Conservation (phyloP, 2,113 vertebrate species). For the Empidonax alnorum region DNA sequence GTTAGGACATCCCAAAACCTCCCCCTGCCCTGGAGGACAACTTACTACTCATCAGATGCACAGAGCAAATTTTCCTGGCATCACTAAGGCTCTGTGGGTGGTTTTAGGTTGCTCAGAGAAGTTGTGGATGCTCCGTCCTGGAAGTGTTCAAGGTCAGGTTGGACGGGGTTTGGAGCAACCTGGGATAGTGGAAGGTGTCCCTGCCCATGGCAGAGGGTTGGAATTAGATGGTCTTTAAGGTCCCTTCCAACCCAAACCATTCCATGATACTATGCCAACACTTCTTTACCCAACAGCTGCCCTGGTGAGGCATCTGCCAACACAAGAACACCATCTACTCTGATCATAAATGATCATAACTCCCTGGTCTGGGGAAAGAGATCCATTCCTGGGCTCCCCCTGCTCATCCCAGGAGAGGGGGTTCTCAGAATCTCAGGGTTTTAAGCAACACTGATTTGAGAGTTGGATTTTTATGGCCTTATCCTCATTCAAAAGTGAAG, state of each 20-base stretch:
- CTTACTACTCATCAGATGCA: background rate
- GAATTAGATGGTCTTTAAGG: background rate
- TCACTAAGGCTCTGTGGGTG: background rate
- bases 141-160: background rate
- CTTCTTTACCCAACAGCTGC: background rate
- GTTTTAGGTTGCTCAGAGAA: background rate
- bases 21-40: background rate
- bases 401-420: background rate
- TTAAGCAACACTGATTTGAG: background rate
- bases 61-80: background rate
- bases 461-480: background rate
- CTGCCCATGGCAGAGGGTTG: background rate
- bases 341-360: background rate
- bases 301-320: background rate
- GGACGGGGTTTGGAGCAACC: background rate
- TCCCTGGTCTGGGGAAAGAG: background rate
- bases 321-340: background rate
- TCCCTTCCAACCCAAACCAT: background rate
- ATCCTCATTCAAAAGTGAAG: background rate
- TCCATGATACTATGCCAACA: background rate
- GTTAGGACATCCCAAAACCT: background rate
- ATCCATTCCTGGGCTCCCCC: background rate
- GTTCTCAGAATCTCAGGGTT: background rate
- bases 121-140: background rate
- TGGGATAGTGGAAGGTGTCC: background rate